These are phyloP conservation scores for Agrochola circellaris DNA, from an alignment of 2,888 invertebrate species.

Conservation along the genomic window DNA sequence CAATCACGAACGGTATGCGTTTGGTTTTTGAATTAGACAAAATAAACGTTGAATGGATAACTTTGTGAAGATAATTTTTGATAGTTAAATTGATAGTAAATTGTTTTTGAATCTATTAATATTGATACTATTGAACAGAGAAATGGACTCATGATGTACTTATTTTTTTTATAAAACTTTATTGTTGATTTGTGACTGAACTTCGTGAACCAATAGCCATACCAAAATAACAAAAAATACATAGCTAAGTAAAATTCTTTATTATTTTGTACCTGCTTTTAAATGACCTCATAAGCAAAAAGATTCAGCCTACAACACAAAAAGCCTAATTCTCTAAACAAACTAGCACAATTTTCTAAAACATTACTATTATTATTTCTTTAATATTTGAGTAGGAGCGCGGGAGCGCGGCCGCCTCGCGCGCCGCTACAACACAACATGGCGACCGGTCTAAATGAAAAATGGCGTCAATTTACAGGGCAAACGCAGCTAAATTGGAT, in stretches of 20 bases:
- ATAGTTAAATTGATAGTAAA: not conserved
- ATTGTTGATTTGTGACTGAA: not conserved
- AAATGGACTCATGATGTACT: not conserved
- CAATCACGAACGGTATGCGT: slow-evolving; percentile 60
- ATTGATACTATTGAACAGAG: not conserved
- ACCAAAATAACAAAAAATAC: not conserved
- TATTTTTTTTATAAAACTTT: too few relatives aligned
- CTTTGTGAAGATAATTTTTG: not conserved
- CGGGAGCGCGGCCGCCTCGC: slow-evolving; percentile 39
- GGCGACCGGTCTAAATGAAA: slow-evolving; percentile 84
- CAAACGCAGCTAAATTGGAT: slow-evolving; percentile 88
- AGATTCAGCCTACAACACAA: not conserved
- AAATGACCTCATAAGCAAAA: not conserved
- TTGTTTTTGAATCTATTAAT: not conserved
- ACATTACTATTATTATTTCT: slow-evolving; percentile 63
- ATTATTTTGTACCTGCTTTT: not conserved
- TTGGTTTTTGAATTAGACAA: slow-evolving; percentile 56
- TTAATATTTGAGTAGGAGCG: slow-evolving; percentile 64
- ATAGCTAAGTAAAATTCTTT: not conserved
- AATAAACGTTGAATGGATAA: slow-evolving; percentile 24
- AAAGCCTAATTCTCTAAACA: slow-evolving; percentile 23
- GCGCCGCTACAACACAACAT: slow-evolving; percentile 78
- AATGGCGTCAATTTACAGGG: slow-evolving; percentile 88
- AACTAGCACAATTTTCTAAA: slow-evolving; percentile 55
- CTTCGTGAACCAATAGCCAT: not conserved